phyloP scores from a whole-genome alignment of 2,797 vertebrate species.

The Podarcis lilfordi region DNA sequence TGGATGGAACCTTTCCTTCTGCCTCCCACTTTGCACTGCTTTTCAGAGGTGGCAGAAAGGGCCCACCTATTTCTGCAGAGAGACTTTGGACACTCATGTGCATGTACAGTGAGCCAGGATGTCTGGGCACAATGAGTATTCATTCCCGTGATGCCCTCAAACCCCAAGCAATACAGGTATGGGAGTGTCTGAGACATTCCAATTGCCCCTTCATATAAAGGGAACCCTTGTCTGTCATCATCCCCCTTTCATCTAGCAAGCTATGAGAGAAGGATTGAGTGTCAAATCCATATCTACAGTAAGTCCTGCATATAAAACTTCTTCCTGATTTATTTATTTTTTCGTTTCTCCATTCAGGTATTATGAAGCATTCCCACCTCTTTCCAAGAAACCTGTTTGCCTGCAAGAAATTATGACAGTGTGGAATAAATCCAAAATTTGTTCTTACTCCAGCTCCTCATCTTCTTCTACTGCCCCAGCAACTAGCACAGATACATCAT shows the following conservation, averaged over 20 bases:
- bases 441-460: constrained; percentile 93
- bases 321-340: background rate
- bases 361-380: constrained; percentile 98
- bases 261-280: background rate
- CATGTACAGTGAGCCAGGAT: background rate
- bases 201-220: background rate
- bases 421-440: constrained; percentile 96
- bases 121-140: background rate
- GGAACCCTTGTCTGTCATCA: too few relatives aligned
- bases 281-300: background rate
- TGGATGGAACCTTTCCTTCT: background rate
- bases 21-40: background rate
- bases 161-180: background rate
- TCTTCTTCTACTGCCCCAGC: constrained; percentile 94
- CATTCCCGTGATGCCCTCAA: background rate
- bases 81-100: background rate
- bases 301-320: background rate
- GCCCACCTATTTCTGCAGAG: background rate
- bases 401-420: constrained; percentile 99
- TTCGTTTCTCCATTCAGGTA: constrained; percentile 83
- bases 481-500: constrained; percentile 96
- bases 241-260: background rate
- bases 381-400: constrained; percentile 98
- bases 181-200: background rate
- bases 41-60: background rate